Conservation (phyloP, 1,140 invertebrate genomes). For the Solenopsis invicta region DNA sequence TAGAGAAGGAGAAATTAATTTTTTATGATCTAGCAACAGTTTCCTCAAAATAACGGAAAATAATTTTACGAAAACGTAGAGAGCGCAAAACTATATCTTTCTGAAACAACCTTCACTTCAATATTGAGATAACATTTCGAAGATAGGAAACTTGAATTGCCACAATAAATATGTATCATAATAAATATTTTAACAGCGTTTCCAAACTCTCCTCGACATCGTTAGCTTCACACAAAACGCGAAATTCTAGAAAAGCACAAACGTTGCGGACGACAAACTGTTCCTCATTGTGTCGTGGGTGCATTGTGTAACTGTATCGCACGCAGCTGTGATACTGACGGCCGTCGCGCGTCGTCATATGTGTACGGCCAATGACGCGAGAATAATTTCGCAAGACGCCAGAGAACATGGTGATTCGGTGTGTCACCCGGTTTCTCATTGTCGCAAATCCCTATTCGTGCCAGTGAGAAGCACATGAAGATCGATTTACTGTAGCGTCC, state of each 20-base stretch:
- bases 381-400: constrained; percentile 68
- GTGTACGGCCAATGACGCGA: constrained; percentile 65
- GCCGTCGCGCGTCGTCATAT: constrained; percentile 20
- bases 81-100: not conserved
- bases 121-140: constrained; percentile 3
- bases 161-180: constrained; percentile 16
- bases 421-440: constrained; percentile 26
- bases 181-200: constrained; percentile 23
- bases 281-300: constrained; percentile 47
- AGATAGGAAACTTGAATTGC: not conserved
- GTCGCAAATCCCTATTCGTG: not conserved
- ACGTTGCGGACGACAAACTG: constrained; percentile 22
- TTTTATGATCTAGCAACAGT: constrained; percentile 14
- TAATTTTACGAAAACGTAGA: not conserved
- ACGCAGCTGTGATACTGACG: not conserved
- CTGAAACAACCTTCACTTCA: not conserved
- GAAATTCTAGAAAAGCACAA: constrained; percentile 29
- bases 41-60: not conserved
- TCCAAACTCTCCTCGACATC: not conserved
- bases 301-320: constrained; percentile 56
- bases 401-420: constrained; percentile 54
- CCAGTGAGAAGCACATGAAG: not conserved
- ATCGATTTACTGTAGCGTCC: constrained; percentile 21
- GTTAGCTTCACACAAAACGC: constrained; percentile 52
- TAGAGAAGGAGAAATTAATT: not conserved